A percentile compares a stretch with the other conserved stretches of the same genome.
Evolutionary conservation across 2,888 invertebrate genomes (phyloP).

Genomic region (Tachina grossa): DNA sequence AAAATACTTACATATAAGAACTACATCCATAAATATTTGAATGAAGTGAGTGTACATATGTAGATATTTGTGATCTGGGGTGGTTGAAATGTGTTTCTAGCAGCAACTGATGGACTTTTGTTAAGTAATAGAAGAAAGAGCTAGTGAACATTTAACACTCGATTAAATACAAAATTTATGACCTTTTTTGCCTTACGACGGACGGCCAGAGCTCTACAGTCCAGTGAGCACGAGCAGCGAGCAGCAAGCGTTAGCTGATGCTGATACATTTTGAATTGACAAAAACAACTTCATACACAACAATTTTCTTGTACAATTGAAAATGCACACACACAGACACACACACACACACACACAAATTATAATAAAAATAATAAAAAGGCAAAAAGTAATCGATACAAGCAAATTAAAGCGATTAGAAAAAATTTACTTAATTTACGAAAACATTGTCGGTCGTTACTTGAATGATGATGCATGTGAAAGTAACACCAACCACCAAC

Average conservation of each 20-base stretch:
- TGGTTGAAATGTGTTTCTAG: constrained; percentile 47
- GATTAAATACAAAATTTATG: constrained; percentile 78
- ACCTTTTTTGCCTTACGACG: constrained; percentile 68
- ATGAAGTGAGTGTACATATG: background rate
- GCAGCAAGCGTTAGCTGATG: constrained; percentile 47
- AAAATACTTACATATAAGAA: constrained; percentile 4
- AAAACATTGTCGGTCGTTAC: constrained; percentile 43
- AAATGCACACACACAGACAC: constrained; percentile 5
- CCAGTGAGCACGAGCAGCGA: constrained; percentile 52
- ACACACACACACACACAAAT: background rate
- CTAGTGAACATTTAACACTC: constrained; percentile 77
- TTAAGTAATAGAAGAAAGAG: constrained; percentile 69
- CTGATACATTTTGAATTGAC: constrained; percentile 65
- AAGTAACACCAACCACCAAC: constrained; percentile 41
- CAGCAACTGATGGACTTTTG: constrained; percentile 72
- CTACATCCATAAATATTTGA: background rate
- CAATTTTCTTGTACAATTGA: constrained; percentile 23
- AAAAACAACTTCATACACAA: constrained; percentile 35
- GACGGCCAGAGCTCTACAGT: constrained; percentile 54
- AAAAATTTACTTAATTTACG: constrained; percentile 61
- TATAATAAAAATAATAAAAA: constrained; percentile 44
- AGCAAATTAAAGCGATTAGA: constrained; percentile 70
- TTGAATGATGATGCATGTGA: constrained; percentile 30
- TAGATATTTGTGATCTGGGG: constrained; percentile 29
- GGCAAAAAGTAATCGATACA: constrained; percentile 69